Evolutionary conservation across 2,888 invertebrate genomes (phyloP), one percentile per base, ranked within the genome.

Genomic region (Agrotis segetum): DNA sequence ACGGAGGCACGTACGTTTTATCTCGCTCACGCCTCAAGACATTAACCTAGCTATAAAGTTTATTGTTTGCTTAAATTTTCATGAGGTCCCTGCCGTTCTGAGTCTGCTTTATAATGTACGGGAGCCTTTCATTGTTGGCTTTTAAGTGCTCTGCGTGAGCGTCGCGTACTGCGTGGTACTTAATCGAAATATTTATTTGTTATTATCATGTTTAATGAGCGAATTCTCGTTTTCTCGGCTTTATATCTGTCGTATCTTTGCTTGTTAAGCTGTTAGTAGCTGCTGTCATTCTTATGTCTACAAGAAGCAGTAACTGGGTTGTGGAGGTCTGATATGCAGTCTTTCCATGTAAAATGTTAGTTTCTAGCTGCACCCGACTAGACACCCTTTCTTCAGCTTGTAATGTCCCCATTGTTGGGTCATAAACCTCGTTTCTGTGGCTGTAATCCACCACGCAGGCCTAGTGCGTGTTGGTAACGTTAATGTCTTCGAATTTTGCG

Each of bases 31-130:
- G 81, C 71, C 64, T 73, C 61, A 74, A 83, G 77, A 75, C 77
- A 77, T 80, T 67, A 83, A 71, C 62, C 62, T 21, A 66, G 73
- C 68, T 71, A 75, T 82, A 85, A 85, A 85, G 55, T 83, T 83
- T 83, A 83, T 77, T 73, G 84, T 83, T 77, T 74, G 77, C 77
- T 83, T 70, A 83, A 83, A 83, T 73, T 83, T 85, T 85, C 85
- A 83, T 83, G 83, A 74, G 81, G 70, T 74, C 68, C 7, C 60
- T 56, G 53, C 16, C 67, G 53, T 61, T 58, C 60, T 75, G 58
- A 62, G 69, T 49, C 67, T 76, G 52, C 47, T 81, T 58, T 60
- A 67, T 81, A 77, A 83, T 84, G 81, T 81, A 76, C 61, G 52
- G 29, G 49, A 70, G 55, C 53, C 62, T 56, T 58, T 79, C 69